phyloP scores from a whole-genome alignment of 1,140 invertebrate genomes.

The Nomia melanderi region DNA sequence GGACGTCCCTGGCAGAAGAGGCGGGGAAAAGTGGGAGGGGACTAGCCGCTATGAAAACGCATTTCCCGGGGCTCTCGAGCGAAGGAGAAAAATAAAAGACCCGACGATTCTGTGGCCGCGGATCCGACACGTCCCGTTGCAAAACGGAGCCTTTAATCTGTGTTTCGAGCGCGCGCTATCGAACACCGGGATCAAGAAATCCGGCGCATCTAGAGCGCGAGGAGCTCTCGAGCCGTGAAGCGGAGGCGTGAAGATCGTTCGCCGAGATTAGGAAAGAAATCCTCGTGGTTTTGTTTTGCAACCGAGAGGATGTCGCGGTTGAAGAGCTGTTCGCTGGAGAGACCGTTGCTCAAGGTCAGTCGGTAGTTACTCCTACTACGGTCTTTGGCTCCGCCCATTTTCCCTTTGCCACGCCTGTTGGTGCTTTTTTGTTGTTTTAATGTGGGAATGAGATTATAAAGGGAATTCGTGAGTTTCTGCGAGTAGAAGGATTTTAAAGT shows the following conservation, averaged over 20 bases:
- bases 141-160: background rate
- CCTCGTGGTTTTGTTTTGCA: no score
- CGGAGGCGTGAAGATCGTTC: background rate
- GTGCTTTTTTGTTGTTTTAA: no score
- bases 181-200: background rate
- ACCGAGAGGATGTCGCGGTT: no score
- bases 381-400: background rate
- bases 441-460: no score
- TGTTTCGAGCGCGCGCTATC: slow-evolving; percentile 24
- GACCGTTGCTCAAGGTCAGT: background rate
- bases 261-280: no score
- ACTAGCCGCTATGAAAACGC: background rate
- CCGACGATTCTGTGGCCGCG: background rate
- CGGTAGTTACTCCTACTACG: no score
- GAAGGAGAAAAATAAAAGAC: background rate
- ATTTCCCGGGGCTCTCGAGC: background rate
- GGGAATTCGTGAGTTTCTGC: no score
- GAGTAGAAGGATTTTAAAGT: no score
- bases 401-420: no score
- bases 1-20: background rate
- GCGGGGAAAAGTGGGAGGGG: background rate
- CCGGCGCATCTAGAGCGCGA: slow-evolving; percentile 4
- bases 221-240: background rate
- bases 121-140: slow-evolving; percentile 15
- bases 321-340: no score